These are phyloP conservation scores for Oreohelix idahoensis DNA, from an alignment of 1,140 invertebrate species.

Conservation along the genomic window DNA sequence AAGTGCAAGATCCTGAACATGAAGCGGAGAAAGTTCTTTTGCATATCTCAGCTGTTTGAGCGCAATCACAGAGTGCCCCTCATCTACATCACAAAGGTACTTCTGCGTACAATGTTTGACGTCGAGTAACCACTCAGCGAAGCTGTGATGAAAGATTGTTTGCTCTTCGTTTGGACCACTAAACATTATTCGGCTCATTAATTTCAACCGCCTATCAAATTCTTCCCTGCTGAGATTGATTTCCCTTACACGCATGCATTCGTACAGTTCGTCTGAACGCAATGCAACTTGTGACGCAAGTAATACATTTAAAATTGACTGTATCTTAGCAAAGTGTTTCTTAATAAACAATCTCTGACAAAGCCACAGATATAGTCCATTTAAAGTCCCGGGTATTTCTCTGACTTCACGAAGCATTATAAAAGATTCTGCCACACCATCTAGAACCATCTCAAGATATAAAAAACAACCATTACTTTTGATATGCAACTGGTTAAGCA, in stretches of 20 bases:
- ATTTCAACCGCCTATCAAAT: constrained; percentile 85
- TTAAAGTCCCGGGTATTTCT: constrained; percentile 94
- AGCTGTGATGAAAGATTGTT: constrained; percentile 86
- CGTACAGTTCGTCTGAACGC: constrained; percentile 84
- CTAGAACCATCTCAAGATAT: constrained; percentile 88
- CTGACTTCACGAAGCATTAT: constrained; percentile 88
- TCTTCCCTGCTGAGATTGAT: constrained; percentile 86
- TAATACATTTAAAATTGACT: constrained; percentile 88
- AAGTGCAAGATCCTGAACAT: constrained; percentile 76
- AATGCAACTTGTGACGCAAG: constrained; percentile 89
- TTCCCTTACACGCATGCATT: constrained; percentile 85
- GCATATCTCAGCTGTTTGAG: constrained; percentile 84
- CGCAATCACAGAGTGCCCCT: constrained; percentile 91
- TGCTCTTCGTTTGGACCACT: constrained; percentile 77
- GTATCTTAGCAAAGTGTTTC: constrained; percentile 82
- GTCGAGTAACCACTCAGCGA: constrained; percentile 93
- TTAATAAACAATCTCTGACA: constrained; percentile 89
- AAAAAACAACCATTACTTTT: constrained; percentile 97
- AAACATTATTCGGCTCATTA: constrained; percentile 81
- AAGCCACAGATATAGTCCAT: constrained; percentile 94
- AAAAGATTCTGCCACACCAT: constrained; percentile 93
- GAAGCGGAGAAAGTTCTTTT: constrained; percentile 74
- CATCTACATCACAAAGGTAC: constrained; percentile 88
- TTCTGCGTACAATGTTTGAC: constrained; percentile 97
- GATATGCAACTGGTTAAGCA: constrained; percentile 94